Percentiles rank a stretch among this genome's conserved stretches.
Conservation (phyloP, 2,888 invertebrate species). For the Autographa gamma region DNA sequence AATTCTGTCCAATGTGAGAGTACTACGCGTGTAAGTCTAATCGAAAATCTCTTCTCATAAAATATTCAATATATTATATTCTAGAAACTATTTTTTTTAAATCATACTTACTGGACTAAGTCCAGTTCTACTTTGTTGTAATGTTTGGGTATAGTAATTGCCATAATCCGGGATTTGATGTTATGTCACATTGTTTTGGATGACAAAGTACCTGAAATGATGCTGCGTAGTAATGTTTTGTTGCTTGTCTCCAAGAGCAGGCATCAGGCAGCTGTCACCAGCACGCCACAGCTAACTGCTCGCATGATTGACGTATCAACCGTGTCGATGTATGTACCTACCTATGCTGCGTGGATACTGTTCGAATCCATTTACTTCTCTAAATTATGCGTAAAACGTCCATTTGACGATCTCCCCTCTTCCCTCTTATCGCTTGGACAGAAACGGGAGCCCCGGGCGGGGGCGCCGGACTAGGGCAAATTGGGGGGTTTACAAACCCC, state of each 20-base stretch:
- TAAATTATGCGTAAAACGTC: slow-evolving; percentile 90
- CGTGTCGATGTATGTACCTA: slow-evolving; percentile 76
- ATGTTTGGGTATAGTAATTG: neutral
- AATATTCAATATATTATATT: neutral
- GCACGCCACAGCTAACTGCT: slow-evolving; percentile 19
- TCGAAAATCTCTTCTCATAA: neutral
- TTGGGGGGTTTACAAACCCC: slow-evolving; percentile 82
- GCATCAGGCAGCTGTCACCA: slow-evolving; percentile 13
- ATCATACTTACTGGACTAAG: too few relatives aligned
- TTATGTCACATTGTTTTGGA: neutral
- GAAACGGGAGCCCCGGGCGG: slow-evolving; percentile 87
- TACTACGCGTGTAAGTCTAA: neutral
- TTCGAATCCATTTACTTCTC: slow-evolving; percentile 89
- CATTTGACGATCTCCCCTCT: slow-evolving; percentile 89
- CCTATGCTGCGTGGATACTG: slow-evolving; percentile 84
- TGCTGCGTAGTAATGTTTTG: neutral
- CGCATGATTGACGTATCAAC: slow-evolving; percentile 66
- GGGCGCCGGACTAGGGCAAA: slow-evolving; percentile 88
- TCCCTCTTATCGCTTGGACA: slow-evolving; percentile 89
- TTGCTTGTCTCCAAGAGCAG: neutral
- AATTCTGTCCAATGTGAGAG: slow-evolving; percentile 1
- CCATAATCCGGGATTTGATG: neutral
- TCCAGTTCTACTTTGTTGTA: neutral
- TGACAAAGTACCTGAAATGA: neutral
- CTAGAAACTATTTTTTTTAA: too few relatives aligned